Conservation (phyloP, 2,888 invertebrate genomes). For the Teinopalpus imperialis region DNA sequence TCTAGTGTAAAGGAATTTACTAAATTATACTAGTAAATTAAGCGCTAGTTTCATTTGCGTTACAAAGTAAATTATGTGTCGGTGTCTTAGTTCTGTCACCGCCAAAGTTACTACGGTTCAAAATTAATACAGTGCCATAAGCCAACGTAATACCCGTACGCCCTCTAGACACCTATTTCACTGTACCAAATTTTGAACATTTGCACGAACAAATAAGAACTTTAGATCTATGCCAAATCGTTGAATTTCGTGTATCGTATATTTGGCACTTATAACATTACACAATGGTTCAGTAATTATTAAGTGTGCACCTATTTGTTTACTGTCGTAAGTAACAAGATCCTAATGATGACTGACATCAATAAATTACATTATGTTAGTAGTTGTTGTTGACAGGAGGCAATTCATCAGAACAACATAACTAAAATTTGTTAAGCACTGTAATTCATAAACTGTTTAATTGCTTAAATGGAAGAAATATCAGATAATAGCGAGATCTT, state of each 20-base stretch:
- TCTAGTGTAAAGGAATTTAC: conserved; percentile 71
- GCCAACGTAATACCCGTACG: conserved; percentile 72
- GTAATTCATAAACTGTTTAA: too few relatives aligned
- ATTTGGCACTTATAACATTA: conserved; percentile 47
- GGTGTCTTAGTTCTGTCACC: conserved; percentile 82
- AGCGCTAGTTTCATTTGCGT: conserved; percentile 80
- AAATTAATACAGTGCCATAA: conserved; percentile 82
- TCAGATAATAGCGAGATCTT: too few relatives aligned
- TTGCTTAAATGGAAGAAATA: too few relatives aligned
- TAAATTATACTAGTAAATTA: conserved; percentile 81
- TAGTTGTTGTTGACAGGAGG: conserved; percentile 27
- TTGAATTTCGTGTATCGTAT: conserved; percentile 28
- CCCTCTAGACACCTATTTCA: conserved; percentile 65
- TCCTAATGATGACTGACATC: conserved; percentile 74
- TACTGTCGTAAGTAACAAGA: conserved; percentile 75
- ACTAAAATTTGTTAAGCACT: too few relatives aligned
- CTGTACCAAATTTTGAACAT: conserved; percentile 70
- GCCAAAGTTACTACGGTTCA: conserved; percentile 81
- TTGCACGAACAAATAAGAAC: conserved; percentile 36
- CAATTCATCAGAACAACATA: conserved; percentile 13
- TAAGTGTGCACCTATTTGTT: conserved; percentile 79
- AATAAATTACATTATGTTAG: conserved; percentile 60
- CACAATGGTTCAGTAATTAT: conserved; percentile 61
- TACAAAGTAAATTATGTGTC: conserved; percentile 79
- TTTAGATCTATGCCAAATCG: conserved; percentile 29